A percentile compares a stretch with the other conserved stretches of the same genome.
Evolutionary conservation across 2,888 invertebrate genomes (phyloP).

Genomic region (Xanthorhoe designata): DNA sequence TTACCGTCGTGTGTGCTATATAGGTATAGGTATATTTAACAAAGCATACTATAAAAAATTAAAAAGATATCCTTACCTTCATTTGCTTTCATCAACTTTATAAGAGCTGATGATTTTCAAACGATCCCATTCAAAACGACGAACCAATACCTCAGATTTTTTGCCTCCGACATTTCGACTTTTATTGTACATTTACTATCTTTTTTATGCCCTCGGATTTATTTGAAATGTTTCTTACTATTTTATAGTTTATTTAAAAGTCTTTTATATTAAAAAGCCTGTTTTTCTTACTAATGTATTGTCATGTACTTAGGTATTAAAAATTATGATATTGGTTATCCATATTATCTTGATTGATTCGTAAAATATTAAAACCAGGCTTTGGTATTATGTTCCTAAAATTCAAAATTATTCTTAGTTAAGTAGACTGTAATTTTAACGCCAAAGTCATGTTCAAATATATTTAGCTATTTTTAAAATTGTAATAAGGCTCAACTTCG

Average conservation of each 20-base stretch:
- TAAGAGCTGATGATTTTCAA: too few relatives aligned
- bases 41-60: too few relatives aligned
- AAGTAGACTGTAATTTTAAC: constrained; percentile 51
- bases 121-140: too few relatives aligned
- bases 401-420: constrained; percentile 52
- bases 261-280: background rate
- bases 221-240: background rate
- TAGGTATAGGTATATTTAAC: too few relatives aligned
- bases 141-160: too few relatives aligned
- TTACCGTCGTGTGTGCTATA: too few relatives aligned
- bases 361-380: constrained; percentile 29
- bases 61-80: too few relatives aligned
- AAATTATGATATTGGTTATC: constrained; percentile 4
- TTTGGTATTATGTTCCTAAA: constrained; percentile 60
- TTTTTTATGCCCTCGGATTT: background rate
- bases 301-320: background rate
- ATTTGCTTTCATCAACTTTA: too few relatives aligned
- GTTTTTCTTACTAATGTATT: background rate
- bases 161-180: too few relatives aligned
- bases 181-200: background rate
- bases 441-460: constrained; percentile 58
- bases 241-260: background rate
- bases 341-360: constrained; percentile 1
- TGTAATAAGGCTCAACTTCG: constrained; percentile 38
- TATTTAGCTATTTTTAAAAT: constrained; percentile 48